A percentile compares a stretch with the other conserved stretches of the same genome.
phyloP scores from a whole-genome alignment of 2,113 vertebrate species.

The Podocnemis expansa region DNA sequence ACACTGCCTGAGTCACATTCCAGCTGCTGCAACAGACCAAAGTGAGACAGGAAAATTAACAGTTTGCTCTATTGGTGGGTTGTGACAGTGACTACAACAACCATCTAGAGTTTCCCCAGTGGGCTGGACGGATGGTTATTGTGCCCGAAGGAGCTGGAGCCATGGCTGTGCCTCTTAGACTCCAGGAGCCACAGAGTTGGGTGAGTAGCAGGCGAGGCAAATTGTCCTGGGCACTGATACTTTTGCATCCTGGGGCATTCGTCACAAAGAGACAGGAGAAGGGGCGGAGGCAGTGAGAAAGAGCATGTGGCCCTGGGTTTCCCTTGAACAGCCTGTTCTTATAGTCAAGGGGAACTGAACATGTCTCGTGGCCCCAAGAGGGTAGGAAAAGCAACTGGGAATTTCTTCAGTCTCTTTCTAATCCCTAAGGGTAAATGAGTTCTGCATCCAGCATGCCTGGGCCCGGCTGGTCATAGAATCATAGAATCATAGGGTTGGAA shows the following conservation, averaged over 20 bases:
- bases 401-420: neutral
- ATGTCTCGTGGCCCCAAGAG: neutral
- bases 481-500: too few relatives aligned
- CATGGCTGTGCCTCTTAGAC: neutral
- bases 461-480: neutral
- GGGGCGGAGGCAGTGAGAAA: neutral
- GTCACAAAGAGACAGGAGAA: neutral
- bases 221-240: neutral
- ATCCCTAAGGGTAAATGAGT: neutral
- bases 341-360: neutral
- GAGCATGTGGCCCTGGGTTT: neutral
- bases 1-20: neutral
- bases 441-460: neutral
- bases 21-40: neutral
- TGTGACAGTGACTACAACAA: neutral
- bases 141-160: rapidly evolving
- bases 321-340: too few relatives aligned
- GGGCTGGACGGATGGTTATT: rapidly evolving
- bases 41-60: rapidly evolving
- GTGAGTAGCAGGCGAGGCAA: neutral
- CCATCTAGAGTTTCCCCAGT: too few relatives aligned
- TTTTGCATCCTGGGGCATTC: neutral
- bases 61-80: neutral
- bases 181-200: rapidly evolving
- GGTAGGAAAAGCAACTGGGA: neutral